Conservation (phyloP, 2,797 vertebrate genomes). For the Sebastes cheni region DNA sequence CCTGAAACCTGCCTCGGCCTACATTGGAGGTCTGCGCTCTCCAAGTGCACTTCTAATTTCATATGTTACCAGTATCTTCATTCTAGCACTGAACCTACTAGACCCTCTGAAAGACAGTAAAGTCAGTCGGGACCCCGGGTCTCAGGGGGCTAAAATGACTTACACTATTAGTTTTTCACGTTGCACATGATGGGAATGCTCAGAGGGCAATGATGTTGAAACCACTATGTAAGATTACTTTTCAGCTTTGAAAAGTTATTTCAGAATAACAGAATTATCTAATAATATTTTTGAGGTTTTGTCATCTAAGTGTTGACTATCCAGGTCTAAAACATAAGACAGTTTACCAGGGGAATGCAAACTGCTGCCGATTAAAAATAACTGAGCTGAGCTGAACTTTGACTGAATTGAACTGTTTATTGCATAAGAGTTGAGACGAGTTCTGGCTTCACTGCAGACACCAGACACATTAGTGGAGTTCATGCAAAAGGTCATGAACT, state of each 20-base stretch:
- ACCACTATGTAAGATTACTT: neutral
- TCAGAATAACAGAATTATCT: neutral
- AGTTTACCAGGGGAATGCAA: neutral
- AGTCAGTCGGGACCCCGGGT: no score
- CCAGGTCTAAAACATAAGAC: no score
- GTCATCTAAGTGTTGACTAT: neutral
- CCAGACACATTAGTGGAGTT: neutral
- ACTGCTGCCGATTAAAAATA: neutral
- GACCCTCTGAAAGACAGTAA: no score
- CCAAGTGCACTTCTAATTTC: no score
- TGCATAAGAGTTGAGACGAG: neutral
- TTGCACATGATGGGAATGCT: neutral
- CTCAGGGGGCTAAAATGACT: neutral
- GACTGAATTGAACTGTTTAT: neutral
- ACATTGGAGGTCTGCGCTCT: no score
- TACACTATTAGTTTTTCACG: neutral
- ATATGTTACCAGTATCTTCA: no score
- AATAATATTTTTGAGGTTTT: neutral
- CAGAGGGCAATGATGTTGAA: neutral
- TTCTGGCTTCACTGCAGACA: neutral
- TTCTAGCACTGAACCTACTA: no score
- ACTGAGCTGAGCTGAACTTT: neutral
- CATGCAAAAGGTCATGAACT: conserved; percentile 17
- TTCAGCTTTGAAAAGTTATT: neutral
- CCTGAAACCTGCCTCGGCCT: no score